Conservation (phyloP, 2,888 invertebrate genomes). For the Phania funesta region DNA sequence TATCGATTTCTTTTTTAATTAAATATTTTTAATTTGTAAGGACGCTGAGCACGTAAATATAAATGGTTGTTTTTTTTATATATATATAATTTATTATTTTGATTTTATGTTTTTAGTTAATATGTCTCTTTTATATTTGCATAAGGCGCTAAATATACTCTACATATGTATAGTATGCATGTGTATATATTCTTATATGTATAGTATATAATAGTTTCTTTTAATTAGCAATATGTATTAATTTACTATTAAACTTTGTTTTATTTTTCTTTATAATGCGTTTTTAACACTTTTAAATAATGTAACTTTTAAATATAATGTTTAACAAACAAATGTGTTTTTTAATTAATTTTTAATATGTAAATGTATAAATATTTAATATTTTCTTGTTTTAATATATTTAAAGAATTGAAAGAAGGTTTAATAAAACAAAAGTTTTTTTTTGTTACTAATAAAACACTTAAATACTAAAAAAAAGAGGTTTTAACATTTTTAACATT, state of each 20-base stretch:
- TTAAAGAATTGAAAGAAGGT: constrained; percentile 36
- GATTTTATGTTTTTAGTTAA: constrained; percentile 48
- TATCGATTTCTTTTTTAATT: neutral
- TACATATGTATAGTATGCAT: constrained; percentile 64
- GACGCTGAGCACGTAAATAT: constrained; percentile 57
- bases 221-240: constrained; percentile 27
- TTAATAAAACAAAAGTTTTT: constrained; percentile 39
- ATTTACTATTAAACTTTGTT: constrained; percentile 45
- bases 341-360: constrained; percentile 41
- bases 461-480: constrained; percentile 50
- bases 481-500: constrained; percentile 58
- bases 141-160: constrained; percentile 63
- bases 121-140: constrained; percentile 58
- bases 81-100: constrained; percentile 41
- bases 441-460: constrained; percentile 48
- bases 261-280: constrained; percentile 52
- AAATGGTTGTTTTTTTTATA: neutral
- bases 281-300: constrained; percentile 62
- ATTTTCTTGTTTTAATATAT: constrained; percentile 24
- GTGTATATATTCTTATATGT: constrained; percentile 46
- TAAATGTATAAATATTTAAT: constrained; percentile 55
- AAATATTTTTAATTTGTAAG: constrained; percentile 26
- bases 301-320: constrained; percentile 57
- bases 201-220: constrained; percentile 32
- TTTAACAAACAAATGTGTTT: constrained; percentile 56